Evolutionary conservation across 2,888 invertebrate species (phyloP), one percentile per base, ranked within the genome.

Genomic region (Scrobipalpa costella): DNA sequence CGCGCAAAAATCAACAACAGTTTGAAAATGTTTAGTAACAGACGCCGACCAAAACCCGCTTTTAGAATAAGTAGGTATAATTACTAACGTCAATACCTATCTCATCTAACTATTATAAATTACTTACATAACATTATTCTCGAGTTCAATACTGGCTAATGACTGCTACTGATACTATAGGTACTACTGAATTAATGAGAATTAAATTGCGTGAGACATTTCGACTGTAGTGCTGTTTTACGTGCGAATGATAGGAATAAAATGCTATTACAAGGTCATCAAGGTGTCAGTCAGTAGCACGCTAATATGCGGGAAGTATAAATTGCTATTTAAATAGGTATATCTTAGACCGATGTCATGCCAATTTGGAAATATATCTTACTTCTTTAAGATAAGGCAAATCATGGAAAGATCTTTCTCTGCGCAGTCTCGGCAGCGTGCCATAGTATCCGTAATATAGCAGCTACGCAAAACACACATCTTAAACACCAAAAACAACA

Each of bases 381-480:
- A 95, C 95, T 93, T 96, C 96, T 93, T 95, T 95, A 67, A 95
- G 91, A 72, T 92, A 92, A 79, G 95, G 94, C 79, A 95, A 93
- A 82, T 96, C 96, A 86, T 95, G 95, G 90, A 94, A 96, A 74
- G 96, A 95, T 78, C 95, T 90, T 90, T 96, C 96, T 74, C 96
- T 93, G 76, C 95, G 93, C 74, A 96, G 93, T 84, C 95, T 93
- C 72, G 95, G 94, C 79, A 95, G 93, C 71, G 94, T 94, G 81
- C 94, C 94, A 91, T 94, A 94, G 91, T 92, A 92, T 87, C 94
- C 93, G 85, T 93, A 94, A 92, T 93, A 94, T 88, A 94, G 94
- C 92, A 94, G 92, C 94, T 94, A 92, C 81, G 85, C 82, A 90
- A 84, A 90, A 87, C 78, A 87, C 73, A 80, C 67, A 76, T 50